Evolutionary conservation across 2,113 vertebrate genomes (phyloP).

Genomic region (Balaeniceps rex): DNA sequence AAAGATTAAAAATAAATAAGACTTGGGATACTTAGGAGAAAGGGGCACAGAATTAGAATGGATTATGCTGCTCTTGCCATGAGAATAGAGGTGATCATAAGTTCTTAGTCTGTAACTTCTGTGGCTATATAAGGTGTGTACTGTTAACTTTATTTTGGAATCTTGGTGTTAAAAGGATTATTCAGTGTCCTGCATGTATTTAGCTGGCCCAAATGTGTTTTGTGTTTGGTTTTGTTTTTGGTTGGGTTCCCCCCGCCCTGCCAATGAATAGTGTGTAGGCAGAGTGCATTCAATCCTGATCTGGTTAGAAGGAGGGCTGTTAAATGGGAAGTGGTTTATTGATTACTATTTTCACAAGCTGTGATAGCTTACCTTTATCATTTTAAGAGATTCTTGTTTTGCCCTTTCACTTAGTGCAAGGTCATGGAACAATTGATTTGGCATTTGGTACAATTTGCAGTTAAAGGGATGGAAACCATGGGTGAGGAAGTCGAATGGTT

Average conservation of each 20-base stretch:
- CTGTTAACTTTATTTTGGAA: background rate
- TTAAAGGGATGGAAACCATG: background rate
- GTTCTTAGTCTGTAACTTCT: background rate
- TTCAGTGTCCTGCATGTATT: background rate
- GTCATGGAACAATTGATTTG: conserved; percentile 36
- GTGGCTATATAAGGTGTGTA: background rate
- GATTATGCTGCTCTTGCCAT: background rate
- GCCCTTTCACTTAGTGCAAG: conserved; percentile 33
- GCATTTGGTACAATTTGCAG: background rate
- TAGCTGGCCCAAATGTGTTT: background rate
- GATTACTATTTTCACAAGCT: background rate
- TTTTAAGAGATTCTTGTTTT: conserved; percentile 23
- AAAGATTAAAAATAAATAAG: background rate
- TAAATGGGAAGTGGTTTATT: conserved; percentile 38
- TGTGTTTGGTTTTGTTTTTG: no score
- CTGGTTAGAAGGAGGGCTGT: background rate
- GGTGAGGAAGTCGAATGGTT: background rate
- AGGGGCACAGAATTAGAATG: background rate
- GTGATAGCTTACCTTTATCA: conserved; percentile 25
- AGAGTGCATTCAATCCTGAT: background rate
- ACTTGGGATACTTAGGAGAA: background rate
- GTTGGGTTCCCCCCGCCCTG: no score
- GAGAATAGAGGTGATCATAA: background rate
- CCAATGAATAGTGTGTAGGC: background rate
- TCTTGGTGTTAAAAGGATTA: background rate